Evolutionary conservation across 1,140 invertebrate species (phyloP), one percentile per base, ranked within the genome.

Genomic region (Trichonephila clavata): DNA sequence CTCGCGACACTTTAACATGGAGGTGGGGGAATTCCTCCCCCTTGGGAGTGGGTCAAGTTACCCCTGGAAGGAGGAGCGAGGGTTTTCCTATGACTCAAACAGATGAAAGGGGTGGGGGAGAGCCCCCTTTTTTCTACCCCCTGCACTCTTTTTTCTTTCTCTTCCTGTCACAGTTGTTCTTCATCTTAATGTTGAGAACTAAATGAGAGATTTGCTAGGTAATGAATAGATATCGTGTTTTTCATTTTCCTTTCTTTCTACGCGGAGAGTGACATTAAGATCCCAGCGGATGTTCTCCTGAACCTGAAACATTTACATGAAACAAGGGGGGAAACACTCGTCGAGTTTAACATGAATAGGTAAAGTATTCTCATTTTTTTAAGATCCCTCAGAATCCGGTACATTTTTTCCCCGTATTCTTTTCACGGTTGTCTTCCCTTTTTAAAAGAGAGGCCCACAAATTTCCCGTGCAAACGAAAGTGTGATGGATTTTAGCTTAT

Each of bases 31-130:
- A 32, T 77, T 77, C 32, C 27, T 20, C 71, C 71, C 71, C 71
- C 1, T 3, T 6, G 71, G 71, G 71, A 77, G 71, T 77, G 71
- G 71, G 27, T 77, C 71, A 77, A 32, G 27, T 77, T 77, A 77
- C 71, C 71, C 71, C 71, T 32, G 71, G 71, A 77, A 77, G 71
- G 71, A 77, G 68, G 68, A 71, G 68, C 68, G 10, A 71, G 68
- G 71, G 71, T 77, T 77, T 39, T 77, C 71, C 71, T 77, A 39
- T 77, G 71, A 77, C 71, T 77, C 71, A 77, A 77, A 63, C 61
- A 63, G 61, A 63, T 63, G 61, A 63, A 63, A 77, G 71, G 27
- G 71, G 71, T 77, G 71, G 68, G 68, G 68, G 27, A 27, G 68
- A 10, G 14, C 24, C 24, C 63, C 63, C 21, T 65, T 65, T 65